phyloP scores from a whole-genome alignment of 2,888 invertebrate species.

The Ophion costatus region DNA sequence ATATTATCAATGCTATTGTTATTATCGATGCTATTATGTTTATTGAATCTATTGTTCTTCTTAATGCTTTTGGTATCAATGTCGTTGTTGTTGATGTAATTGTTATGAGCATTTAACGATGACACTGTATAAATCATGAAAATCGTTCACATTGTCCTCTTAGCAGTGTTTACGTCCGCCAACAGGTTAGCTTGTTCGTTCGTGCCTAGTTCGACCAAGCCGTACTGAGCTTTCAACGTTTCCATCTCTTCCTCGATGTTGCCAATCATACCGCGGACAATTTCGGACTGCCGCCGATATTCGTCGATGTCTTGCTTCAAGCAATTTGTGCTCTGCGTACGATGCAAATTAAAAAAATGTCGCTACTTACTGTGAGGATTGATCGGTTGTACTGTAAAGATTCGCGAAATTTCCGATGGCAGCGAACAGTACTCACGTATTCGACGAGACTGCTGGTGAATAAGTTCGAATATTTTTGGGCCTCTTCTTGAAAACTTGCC shows the following conservation, averaged over 20 bases:
- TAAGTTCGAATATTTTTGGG: slow-evolving; percentile 47
- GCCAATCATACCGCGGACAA: slow-evolving; percentile 30
- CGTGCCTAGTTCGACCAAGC: slow-evolving; percentile 48
- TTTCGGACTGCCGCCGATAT: slow-evolving; percentile 23
- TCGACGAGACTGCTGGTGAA: slow-evolving; percentile 52
- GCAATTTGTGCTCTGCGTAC: slow-evolving; percentile 38
- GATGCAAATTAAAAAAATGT: background rate
- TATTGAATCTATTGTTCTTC: too few relatives aligned
- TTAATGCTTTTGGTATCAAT: background rate
- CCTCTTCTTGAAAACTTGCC: slow-evolving; percentile 53
- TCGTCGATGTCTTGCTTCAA: slow-evolving; percentile 54
- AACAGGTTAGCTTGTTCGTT: slow-evolving; percentile 46
- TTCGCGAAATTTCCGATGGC: background rate
- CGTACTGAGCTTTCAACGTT: slow-evolving; percentile 14
- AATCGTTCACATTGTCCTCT: slow-evolving; percentile 37
- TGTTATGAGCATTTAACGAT: too few relatives aligned
- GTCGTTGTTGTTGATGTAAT: background rate
- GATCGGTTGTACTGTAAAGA: background rate
- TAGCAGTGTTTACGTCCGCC: slow-evolving; percentile 41
- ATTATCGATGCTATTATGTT: too few relatives aligned
- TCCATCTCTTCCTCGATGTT: slow-evolving; percentile 46
- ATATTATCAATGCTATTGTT: too few relatives aligned
- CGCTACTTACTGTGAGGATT: background rate
- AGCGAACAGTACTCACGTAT: slow-evolving; percentile 51
- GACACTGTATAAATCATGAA: too few relatives aligned